Evolutionary conservation across 1,140 invertebrate genomes (phyloP).

Genomic region (Bombus terrestris): DNA sequence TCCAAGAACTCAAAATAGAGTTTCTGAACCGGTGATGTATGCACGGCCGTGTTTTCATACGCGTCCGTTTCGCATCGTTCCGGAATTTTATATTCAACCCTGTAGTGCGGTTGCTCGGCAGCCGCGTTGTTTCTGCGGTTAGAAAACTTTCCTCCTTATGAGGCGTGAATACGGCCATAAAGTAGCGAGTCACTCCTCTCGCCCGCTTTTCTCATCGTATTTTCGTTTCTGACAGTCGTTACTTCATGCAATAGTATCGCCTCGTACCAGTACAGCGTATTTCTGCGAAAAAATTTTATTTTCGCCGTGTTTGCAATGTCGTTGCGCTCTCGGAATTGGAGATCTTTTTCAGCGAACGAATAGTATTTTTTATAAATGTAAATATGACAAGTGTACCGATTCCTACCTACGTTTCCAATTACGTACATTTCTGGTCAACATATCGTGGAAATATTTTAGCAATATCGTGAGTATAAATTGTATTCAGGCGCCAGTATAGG

Average conservation of each 20-base stretch:
- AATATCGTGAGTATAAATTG: too few relatives aligned
- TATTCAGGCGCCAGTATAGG: too few relatives aligned
- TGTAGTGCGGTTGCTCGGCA: neutral
- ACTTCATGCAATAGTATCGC: neutral
- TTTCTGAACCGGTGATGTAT: constrained; percentile 1
- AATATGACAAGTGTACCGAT: neutral
- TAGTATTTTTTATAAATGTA: neutral
- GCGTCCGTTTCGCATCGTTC: neutral
- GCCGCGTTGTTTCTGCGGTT: constrained; percentile 12
- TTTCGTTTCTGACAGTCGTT: constrained; percentile 4
- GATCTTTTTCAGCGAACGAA: neutral
- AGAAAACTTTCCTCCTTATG: constrained; percentile 19
- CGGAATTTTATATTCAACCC: constrained; percentile 28
- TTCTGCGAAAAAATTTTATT: neutral
- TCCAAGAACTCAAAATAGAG: constrained; percentile 4
- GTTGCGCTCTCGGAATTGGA: neutral
- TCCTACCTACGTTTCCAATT: neutral
- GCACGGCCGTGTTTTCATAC: constrained; percentile 4
- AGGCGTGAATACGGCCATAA: constrained; percentile 22
- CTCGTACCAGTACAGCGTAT: too few relatives aligned
- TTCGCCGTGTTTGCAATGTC: too few relatives aligned
- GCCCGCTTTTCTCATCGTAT: neutral
- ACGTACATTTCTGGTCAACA: too few relatives aligned
- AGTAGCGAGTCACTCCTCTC: neutral
- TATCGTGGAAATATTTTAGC: too few relatives aligned